Conservation (phyloP, 2,888 invertebrate genomes). For the Sclerodermus sp. region DNA sequence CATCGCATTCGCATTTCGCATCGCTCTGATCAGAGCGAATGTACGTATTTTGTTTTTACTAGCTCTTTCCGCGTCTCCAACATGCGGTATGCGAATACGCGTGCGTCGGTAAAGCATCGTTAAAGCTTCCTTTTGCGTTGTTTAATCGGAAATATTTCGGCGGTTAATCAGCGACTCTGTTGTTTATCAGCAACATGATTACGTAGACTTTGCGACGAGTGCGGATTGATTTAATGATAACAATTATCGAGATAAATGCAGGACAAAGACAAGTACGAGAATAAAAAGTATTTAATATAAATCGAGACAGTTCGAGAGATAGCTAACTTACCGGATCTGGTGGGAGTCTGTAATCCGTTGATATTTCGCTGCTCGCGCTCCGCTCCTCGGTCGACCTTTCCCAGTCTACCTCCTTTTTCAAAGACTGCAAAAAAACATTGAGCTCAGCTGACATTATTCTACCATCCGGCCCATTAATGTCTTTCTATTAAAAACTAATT, state of each 20-base stretch:
- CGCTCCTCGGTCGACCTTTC: slow-evolving; percentile 75
- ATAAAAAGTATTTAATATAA: slow-evolving; percentile 33
- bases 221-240: slow-evolving; percentile 11
- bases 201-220: no score
- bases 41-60: no score
- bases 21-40: no score
- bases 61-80: no score
- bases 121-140: no score
- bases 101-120: no score
- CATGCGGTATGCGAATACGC: slow-evolving; percentile 37
- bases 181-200: no score
- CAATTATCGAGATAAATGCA: slow-evolving; percentile 38
- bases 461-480: no score
- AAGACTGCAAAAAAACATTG: slow-evolving; percentile 66
- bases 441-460: background rate
- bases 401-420: slow-evolving; percentile 89
- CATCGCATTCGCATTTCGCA: no score
- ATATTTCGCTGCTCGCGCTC: slow-evolving; percentile 74
- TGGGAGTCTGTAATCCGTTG: slow-evolving; percentile 78
- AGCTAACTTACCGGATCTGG: slow-evolving; percentile 76
- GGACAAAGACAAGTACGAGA: slow-evolving; percentile 51
- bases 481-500: no score
- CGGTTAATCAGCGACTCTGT: no score
- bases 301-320: slow-evolving; percentile 26
- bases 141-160: no score